Base-by-base conservation (phyloP, 2,797 vertebrate genomes). In the Steatocranus sp. region DNA sequence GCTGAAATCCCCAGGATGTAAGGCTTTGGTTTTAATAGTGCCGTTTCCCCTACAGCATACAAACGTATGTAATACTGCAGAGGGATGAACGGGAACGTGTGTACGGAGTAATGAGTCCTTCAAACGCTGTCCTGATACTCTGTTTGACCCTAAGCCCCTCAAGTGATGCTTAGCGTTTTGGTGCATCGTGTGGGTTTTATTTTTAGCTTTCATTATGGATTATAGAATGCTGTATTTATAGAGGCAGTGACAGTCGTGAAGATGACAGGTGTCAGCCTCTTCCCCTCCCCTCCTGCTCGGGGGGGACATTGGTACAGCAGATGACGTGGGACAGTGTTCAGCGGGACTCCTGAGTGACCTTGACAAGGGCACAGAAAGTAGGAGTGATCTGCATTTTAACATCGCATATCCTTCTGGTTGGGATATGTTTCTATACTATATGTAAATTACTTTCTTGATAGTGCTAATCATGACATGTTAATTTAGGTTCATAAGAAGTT, bases 161-260 rank as follows among this genome's bases (percentile, higher is more conserved):
- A 91, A 80, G 84, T 87, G 90, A 91, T 92, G 88, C 86, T 74
- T 76, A 79, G 82, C 84, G 89, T 94, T 92, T 93, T 85, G 91
- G 89, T 77, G 78, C 83, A 81, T 93, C 76, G 87, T 89, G 81
- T 75, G 18, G 76, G 36, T 90, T 82, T 86, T 96, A 95, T 96
- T 94, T 96, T 93, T 96, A 94, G 92, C 82, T 5, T 5, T 90
- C 86, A 87, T 88, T 89, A 86, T 86, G 92, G 91, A 94, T 96
- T 93, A 90, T 93, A 92, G 93, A 91, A 95, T 89, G 87, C 79
- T 66, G 79, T 96, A 97, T 96, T 96, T 95, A 95, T 97, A 96
- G 93, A 91, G 85, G 61, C 87, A 92, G 68, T 95, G 94, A 95
- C 95, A 95, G 88, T 95, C 87, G 79, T 88, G 86, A 89, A 91